Conservation (phyloP, 2,113 vertebrate genomes). For the Morphnarchus princeps region DNA sequence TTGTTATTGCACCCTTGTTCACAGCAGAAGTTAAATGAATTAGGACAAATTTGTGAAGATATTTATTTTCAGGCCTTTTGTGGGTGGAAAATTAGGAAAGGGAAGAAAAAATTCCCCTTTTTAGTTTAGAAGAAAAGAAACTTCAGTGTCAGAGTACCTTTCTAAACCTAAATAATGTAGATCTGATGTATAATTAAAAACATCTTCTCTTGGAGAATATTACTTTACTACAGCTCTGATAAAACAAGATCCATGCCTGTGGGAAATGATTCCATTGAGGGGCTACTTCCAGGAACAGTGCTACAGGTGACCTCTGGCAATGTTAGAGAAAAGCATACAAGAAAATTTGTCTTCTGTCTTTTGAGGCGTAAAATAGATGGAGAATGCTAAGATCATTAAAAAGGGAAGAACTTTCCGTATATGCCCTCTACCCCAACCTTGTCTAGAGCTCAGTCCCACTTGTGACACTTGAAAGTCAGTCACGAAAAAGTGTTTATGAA, state of each 20-base stretch:
- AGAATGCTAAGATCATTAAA: not conserved
- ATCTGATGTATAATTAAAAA: not conserved
- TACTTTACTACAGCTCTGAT: not conserved
- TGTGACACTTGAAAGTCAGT: conserved; percentile 9
- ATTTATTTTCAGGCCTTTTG: not conserved
- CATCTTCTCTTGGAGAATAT: not conserved
- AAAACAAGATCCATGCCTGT: not conserved
- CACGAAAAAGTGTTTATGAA: conserved; percentile 3
- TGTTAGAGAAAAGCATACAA: not conserved
- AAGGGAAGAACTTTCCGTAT: not conserved
- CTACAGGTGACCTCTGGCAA: not conserved
- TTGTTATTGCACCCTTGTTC: not conserved
- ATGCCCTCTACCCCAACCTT: not conserved
- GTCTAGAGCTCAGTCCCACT: not conserved
- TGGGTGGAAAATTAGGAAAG: not conserved
- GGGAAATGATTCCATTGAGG: not conserved
- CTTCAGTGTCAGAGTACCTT: not conserved
- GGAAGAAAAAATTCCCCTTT: not conserved
- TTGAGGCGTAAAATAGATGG: not conserved
- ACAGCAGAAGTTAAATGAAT: not conserved
- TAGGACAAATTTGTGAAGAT: not conserved
- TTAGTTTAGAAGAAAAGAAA: not conserved
- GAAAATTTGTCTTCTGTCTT: not conserved
- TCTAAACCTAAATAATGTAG: not conserved
- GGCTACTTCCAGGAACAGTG: not conserved